Conservation (phyloP, 2,888 invertebrate species). For the Bimastos eiseni region DNA sequence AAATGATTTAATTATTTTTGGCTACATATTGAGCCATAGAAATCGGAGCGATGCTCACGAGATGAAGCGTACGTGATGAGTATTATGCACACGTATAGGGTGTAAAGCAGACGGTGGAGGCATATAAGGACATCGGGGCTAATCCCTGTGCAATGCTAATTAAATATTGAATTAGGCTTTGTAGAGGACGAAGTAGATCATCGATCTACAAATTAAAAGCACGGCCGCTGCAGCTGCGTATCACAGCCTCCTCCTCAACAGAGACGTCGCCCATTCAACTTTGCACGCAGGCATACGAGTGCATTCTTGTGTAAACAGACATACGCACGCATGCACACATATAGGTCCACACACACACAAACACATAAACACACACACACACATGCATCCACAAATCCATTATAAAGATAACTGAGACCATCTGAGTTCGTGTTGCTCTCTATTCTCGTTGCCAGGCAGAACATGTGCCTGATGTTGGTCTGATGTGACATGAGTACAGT, state of each 20-base stretch:
- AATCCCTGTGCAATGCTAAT: conserved; percentile 1
- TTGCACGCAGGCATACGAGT: not conserved
- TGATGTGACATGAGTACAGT: too few species aligned
- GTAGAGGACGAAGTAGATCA: not conserved
- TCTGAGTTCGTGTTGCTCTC: not conserved
- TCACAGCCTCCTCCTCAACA: not conserved
- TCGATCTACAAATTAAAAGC: conserved; percentile 13
- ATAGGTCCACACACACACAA: too few species aligned
- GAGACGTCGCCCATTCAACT: not conserved
- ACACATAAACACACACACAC: too few species aligned
- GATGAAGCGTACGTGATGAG: not conserved
- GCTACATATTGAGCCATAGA: not conserved
- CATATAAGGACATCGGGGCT: too few species aligned
- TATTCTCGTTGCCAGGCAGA: not conserved
- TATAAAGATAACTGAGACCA: not conserved
- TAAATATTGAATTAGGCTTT: conserved; percentile 1
- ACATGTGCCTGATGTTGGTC: not conserved
- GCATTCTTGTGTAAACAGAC: not conserved
- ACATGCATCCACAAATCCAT: not conserved
- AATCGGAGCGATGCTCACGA: not conserved
- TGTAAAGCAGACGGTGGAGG: too few species aligned
- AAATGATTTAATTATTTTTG: not conserved
- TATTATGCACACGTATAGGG: not conserved
- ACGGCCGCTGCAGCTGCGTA: not conserved
- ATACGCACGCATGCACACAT: too few species aligned